Evolutionary conservation across 2,888 invertebrate species (phyloP).

Genomic region (Elaeidobius kamerunicus): DNA sequence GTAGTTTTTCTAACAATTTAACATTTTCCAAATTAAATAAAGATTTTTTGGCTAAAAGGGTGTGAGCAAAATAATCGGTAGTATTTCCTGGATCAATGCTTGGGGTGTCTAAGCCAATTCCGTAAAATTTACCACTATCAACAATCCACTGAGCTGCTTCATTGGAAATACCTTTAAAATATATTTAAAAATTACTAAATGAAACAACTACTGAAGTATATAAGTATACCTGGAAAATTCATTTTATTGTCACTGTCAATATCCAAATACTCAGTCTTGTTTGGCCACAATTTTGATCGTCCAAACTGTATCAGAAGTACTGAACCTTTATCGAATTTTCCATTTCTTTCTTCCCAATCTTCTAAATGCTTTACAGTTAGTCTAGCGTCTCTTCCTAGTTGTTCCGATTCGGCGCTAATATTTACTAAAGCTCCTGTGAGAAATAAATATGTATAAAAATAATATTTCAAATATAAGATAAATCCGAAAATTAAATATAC

Average conservation of each 20-base stretch:
- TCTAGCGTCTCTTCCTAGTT: conserved; percentile 27
- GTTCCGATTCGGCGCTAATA: conserved; percentile 35
- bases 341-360: conserved; percentile 48
- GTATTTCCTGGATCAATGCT: conserved; percentile 59
- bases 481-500: no score
- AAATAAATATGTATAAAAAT: no score
- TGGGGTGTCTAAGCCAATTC: conserved; percentile 64
- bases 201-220: background rate
- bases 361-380: conserved; percentile 41
- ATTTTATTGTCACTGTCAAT: conserved; percentile 33
- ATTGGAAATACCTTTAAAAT: conserved; percentile 56
- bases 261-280: conserved; percentile 51
- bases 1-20: conserved; percentile 50
- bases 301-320: conserved; percentile 54
- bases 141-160: conserved; percentile 61
- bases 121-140: conserved; percentile 56
- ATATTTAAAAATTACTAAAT: no score
- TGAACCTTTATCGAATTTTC: conserved; percentile 47
- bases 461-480: no score
- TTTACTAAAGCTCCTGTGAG: conserved; percentile 43
- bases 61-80: conserved; percentile 52
- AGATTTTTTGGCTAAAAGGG: conserved; percentile 50
- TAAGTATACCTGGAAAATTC: conserved; percentile 45
- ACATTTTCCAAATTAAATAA: conserved; percentile 62
- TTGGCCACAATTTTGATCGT: conserved; percentile 53